Conservation (phyloP, 2,113 vertebrate species). For the Brachypteracias leptosomus region DNA sequence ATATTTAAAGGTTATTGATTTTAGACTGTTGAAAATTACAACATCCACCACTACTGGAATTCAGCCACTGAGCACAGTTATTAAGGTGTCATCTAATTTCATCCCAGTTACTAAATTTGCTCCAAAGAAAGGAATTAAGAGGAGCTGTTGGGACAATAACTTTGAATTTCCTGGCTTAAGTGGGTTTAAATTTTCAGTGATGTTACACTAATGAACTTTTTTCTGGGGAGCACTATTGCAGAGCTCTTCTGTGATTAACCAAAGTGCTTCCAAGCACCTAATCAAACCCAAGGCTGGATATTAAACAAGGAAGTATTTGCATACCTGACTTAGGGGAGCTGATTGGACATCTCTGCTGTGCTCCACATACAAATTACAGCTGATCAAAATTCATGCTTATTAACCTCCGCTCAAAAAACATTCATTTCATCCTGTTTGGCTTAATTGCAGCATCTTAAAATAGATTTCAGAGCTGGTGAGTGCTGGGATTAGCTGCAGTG, state of each 20-base stretch:
- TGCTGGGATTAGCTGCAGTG: not conserved
- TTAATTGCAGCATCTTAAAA: not conserved
- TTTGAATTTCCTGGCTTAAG: not conserved
- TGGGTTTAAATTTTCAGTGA: not conserved
- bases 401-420: constrained; percentile 23
- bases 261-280: constrained; percentile 27
- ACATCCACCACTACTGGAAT: not conserved
- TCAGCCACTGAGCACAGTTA: not conserved
- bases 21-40: not conserved
- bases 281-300: not conserved
- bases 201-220: constrained; percentile 6
- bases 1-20: not conserved
- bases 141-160: constrained; percentile 20
- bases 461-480: not conserved
- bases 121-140: not conserved
- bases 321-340: not conserved
- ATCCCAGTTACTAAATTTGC: not conserved
- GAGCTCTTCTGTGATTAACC: constrained; percentile 22
- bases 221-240: not conserved
- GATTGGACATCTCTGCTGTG: constrained; percentile 1
- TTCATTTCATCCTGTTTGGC: not conserved
- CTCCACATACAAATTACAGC: constrained; percentile 11
- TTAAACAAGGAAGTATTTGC: constrained; percentile 33
- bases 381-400: not conserved
- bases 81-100: not conserved